A percentile compares a stretch with the other conserved stretches of the same genome.
Evolutionary conservation across 2,888 invertebrate genomes (phyloP).

Genomic region (Euzetes globulus): DNA sequence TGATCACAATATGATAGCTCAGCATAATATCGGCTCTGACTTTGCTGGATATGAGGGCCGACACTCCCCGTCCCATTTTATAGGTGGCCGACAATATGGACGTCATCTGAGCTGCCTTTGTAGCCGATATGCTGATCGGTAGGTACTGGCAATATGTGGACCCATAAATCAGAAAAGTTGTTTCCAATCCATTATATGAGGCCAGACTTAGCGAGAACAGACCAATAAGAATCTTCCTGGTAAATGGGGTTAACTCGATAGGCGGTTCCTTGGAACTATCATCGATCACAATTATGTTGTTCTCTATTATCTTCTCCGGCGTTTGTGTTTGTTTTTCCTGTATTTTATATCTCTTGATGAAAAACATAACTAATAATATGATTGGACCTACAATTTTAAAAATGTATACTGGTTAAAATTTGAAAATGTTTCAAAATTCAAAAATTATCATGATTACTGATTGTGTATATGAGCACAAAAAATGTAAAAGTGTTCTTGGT

Average conservation of each 20-base stretch:
- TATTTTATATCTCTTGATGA: neutral
- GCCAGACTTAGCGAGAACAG: neutral
- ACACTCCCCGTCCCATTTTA: neutral
- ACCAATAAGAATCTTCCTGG: neutral
- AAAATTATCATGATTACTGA: no score
- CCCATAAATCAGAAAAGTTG: neutral
- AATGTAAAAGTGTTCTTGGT: no score
- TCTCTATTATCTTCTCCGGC: neutral
- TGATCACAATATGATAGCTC: neutral
- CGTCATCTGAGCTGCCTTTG: neutral
- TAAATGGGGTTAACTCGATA: no score
- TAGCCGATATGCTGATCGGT: neutral
- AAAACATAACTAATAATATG: neutral
- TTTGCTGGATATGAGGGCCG: neutral
- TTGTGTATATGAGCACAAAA: no score
- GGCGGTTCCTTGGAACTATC: no score
- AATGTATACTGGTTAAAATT: no score
- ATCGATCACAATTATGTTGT: no score
- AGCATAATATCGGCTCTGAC: constrained; percentile 11
- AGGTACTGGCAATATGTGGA: constrained; percentile 20
- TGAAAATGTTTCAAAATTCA: no score
- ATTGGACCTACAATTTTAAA: neutral
- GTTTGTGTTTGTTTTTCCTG: neutral
- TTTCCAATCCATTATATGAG: neutral
- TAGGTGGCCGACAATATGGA: neutral